Conservation (phyloP, 2,888 invertebrate genomes). For the Vandiemenella viatica region DNA sequence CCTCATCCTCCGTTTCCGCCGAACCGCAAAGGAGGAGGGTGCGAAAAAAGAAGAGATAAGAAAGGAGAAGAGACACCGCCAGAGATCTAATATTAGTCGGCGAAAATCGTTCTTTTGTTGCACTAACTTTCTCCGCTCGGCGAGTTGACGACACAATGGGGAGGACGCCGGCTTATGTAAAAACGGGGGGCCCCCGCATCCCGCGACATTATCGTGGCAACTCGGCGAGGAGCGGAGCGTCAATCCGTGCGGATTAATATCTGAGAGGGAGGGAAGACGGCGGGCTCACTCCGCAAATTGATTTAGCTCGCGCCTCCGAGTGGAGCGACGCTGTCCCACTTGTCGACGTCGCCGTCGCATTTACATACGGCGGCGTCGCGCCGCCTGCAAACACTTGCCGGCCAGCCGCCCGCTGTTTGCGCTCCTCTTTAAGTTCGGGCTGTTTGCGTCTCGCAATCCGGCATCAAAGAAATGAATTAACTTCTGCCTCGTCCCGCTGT, state of each 20-base stretch:
- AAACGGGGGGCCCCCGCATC: conserved; percentile 3
- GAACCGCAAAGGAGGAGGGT: too few relatives aligned
- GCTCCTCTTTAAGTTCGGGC: too few relatives aligned
- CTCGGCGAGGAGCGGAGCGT: neutral
- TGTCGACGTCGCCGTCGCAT: too few relatives aligned
- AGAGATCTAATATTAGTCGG: neutral
- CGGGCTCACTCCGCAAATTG: neutral
- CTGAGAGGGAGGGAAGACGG: neutral
- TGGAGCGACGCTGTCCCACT: too few relatives aligned
- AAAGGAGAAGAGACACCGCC: neutral
- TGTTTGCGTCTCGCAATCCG: too few relatives aligned
- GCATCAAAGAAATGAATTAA: too few relatives aligned
- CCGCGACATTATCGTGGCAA: conserved; percentile 8
- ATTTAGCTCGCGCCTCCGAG: too few relatives aligned
- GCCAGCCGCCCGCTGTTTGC: too few relatives aligned
- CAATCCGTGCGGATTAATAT: conserved; percentile 2
- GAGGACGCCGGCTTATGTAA: conserved; percentile 7
- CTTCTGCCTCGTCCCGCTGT: too few relatives aligned
- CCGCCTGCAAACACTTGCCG: too few relatives aligned
- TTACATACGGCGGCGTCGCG: too few relatives aligned
- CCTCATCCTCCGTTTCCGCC: too few relatives aligned
- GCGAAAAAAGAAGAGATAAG: neutral
- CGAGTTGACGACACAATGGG: conserved; percentile 8
- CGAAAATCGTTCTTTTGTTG: conserved; percentile 1
- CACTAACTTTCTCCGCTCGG: conserved; percentile 3